A percentile compares a stretch with the other conserved stretches of the same genome.
Evolutionary conservation across 2,888 invertebrate species (phyloP).

Genomic region (Microplitis deprimator): DNA sequence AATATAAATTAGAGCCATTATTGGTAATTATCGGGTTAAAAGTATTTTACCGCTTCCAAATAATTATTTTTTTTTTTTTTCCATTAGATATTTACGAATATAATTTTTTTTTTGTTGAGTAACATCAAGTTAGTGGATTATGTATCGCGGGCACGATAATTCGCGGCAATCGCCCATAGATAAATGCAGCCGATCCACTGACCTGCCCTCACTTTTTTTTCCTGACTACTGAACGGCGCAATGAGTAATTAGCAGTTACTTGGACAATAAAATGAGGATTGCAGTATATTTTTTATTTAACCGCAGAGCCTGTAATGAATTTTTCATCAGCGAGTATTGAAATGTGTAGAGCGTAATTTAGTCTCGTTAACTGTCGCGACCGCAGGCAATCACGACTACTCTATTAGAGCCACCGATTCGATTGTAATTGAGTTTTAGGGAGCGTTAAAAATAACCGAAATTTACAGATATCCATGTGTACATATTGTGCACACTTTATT

Average conservation of each 20-base stretch:
- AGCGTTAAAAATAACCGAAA: slow-evolving; percentile 12
- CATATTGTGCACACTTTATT: neutral
- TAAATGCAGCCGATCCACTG: too few species aligned
- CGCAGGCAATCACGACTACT: slow-evolving; percentile 29
- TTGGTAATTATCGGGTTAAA: neutral
- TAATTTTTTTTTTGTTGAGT: too few species aligned
- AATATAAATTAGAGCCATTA: neutral
- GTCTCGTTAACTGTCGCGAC: slow-evolving; percentile 31
- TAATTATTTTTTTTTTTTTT: neutral
- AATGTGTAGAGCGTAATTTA: slow-evolving; percentile 31
- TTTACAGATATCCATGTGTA: neutral
- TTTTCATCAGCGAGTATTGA: slow-evolving; percentile 2
- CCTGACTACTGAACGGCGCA: too few species aligned
- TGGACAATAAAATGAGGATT: too few species aligned
- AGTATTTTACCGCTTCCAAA: neutral
- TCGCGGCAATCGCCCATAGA: too few species aligned
- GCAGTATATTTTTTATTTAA: neutral
- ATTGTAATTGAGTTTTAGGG: slow-evolving; percentile 37
- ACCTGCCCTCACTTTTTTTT: too few species aligned
- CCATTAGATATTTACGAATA: too few species aligned
- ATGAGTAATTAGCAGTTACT: too few species aligned
- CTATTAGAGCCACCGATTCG: slow-evolving; percentile 28
- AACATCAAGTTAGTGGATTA: too few species aligned
- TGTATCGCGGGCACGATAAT: too few species aligned
- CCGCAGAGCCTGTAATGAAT: slow-evolving; percentile 39